These are phyloP conservation scores for Bembecia ichneumoniformis DNA, from an alignment of 2,888 invertebrate genomes.

Conservation along the genomic window DNA sequence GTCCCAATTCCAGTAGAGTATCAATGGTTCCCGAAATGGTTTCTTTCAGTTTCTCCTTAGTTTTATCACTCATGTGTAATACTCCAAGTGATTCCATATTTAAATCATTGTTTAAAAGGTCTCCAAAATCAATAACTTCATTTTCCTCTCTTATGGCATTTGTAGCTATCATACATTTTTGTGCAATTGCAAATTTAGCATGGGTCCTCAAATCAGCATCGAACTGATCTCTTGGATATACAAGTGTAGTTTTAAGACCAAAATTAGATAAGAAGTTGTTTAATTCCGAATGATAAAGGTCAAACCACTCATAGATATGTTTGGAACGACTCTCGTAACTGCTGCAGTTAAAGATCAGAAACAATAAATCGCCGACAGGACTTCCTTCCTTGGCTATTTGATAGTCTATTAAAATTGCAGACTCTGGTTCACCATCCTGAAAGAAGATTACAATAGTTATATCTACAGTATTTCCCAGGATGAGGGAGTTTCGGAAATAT, in stretches of 20 bases:
- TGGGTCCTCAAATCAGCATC: background rate
- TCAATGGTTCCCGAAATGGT: background rate
- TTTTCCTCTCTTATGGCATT: background rate
- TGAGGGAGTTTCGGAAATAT: too few relatives aligned
- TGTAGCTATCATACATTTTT: background rate
- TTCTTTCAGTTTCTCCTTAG: background rate
- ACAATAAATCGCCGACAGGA: conserved; percentile 26
- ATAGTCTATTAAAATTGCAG: conserved; percentile 32
- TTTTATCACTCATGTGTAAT: background rate
- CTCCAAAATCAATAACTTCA: background rate
- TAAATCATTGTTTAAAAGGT: background rate
- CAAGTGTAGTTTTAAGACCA: conserved; percentile 16
- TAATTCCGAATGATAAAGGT: conserved; percentile 22
- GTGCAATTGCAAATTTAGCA: background rate
- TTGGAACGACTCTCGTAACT: conserved; percentile 21
- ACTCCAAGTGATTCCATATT: background rate
- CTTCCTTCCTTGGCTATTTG: conserved; percentile 23
- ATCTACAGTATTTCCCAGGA: too few relatives aligned
- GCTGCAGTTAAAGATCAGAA: conserved; percentile 31
- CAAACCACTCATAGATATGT: conserved; percentile 25
- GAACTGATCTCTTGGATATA: conserved; percentile 2
- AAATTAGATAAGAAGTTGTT: conserved; percentile 17
- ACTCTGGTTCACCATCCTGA: conserved; percentile 19
- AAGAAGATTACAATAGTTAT: conserved; percentile 7
- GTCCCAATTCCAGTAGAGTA: background rate